Evolutionary conservation across 2,113 vertebrate species (phyloP).

Genomic region (Synchiropus splendidus): DNA sequence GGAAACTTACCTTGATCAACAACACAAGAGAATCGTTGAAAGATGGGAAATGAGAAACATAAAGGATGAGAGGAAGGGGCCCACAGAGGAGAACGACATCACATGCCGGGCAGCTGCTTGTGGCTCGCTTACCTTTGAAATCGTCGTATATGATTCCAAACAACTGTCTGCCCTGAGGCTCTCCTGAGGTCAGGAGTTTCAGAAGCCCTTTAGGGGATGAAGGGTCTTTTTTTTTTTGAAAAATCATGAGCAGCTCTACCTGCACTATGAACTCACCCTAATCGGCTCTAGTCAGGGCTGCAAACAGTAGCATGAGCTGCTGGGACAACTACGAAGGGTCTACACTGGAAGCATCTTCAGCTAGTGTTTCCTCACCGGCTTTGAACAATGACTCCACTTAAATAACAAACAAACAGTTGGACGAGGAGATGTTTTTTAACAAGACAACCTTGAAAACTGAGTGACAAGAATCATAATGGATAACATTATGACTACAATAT

Average conservation of each 20-base stretch:
- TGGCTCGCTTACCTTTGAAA: constrained; percentile 77
- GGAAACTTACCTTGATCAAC: constrained; percentile 51
- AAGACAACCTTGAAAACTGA: no score
- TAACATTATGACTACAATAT: no score
- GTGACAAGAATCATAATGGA: no score
- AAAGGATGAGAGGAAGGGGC: constrained; percentile 14
- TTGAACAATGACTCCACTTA: constrained; percentile 1
- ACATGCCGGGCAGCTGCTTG: no score
- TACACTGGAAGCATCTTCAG: constrained; percentile 5
- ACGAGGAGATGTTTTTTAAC: no score
- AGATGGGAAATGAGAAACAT: neutral
- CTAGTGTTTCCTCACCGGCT: constrained; percentile 25
- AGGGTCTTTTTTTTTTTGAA: constrained; percentile 15
- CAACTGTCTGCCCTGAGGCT: constrained; percentile 71
- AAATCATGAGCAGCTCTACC: constrained; percentile 7
- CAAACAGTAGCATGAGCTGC: no score
- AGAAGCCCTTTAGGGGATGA: constrained; percentile 61
- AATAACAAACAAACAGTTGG: no score
- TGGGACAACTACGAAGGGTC: constrained; percentile 5
- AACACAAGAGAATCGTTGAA: constrained; percentile 17
- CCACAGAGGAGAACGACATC: neutral
- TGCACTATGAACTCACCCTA: constrained; percentile 5
- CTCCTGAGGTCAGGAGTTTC: constrained; percentile 75
- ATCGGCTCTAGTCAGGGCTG: no score
- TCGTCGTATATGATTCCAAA: constrained; percentile 72